A percentile compares a stretch with the other conserved stretches of the same genome.
Evolutionary conservation across 2,888 invertebrate species (phyloP).

Genomic region (Sepiola atlantica): DNA sequence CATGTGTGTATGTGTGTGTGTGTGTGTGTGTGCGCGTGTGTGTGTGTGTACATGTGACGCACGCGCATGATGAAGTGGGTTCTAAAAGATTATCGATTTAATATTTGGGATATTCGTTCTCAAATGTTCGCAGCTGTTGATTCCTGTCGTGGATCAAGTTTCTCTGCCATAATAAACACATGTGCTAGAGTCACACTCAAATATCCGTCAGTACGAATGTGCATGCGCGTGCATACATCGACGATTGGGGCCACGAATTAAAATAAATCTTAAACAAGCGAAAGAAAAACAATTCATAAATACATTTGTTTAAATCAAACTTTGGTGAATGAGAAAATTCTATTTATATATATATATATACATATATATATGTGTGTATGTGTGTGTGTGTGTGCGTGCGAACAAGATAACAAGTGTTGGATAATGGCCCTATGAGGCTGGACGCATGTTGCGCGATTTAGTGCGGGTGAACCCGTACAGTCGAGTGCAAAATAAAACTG

Average conservation of each 20-base stretch:
- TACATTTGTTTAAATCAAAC: background rate
- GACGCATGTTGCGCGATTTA: too few species aligned
- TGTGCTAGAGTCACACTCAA: background rate
- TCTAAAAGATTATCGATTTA: background rate
- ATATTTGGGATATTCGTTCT: background rate
- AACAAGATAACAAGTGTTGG: too few species aligned
- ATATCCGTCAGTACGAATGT: background rate
- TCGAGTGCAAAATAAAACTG: too few species aligned
- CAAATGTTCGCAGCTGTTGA: background rate
- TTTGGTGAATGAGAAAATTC: background rate
- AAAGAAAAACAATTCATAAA: background rate
- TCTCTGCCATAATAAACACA: background rate
- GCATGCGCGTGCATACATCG: background rate
- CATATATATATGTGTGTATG: background rate
- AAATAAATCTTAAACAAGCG: background rate
- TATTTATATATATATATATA: background rate
- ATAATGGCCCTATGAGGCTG: too few species aligned
- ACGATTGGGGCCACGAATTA: background rate
- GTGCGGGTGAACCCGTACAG: too few species aligned
- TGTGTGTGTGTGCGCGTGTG: background rate
- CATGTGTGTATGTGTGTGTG: background rate
- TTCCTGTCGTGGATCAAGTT: background rate
- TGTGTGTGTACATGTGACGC: background rate
- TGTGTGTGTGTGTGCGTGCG: too few species aligned
- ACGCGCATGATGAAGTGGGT: background rate